Evolutionary conservation across 2,888 invertebrate species (phyloP), one percentile per base, ranked within the genome.

Genomic region (Caenorhabditis drosophilae): DNA sequence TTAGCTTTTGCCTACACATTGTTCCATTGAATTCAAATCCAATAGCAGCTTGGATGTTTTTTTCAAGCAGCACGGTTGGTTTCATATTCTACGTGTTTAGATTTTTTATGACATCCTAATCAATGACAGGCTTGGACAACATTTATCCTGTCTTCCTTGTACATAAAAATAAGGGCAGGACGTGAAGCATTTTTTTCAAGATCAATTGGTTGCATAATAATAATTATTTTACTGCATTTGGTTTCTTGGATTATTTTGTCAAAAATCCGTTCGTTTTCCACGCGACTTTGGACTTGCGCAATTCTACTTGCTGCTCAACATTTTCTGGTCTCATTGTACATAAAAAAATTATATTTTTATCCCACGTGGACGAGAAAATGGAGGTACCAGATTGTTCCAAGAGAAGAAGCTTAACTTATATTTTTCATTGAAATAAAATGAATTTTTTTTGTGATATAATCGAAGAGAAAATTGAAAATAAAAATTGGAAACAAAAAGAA

Each of bases 21-120:
- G 16, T 36, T 9, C 36, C 36, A 31, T 31, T 12, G 31, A 31
- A 49, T 20, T 56, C 70, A 11, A 44, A 51, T 20, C 73, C 73
- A 1, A 49, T 67, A 11, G 36, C 64, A 9, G 62, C 70, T 12
- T 73, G 73, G 73, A 48, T 67, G 16, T 73, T 57, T 35, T 73
- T 70, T 47, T 36, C 59, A 2, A 53, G 57, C 20, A 58, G 56
- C 41, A 45, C 47, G 53, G 72, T 69, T 45, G 45, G 11, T 35
- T 34, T 41, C 1, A 15, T 44, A 9, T 4, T 4, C 4, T 44
- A n/a, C n/a, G n/a, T n/a, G n/a, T 12, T 42, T 20, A 7, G n/a
- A 16, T 11, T 23, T 20, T 12, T 45, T 25, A 11, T 2, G 15
- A 20, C 2, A 9, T 45, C 18, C 26, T 26, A 50, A 22, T 15